Base-by-base conservation (phyloP, 2,113 vertebrate species). In the Gnathonemus echidnorhynchus region DNA sequence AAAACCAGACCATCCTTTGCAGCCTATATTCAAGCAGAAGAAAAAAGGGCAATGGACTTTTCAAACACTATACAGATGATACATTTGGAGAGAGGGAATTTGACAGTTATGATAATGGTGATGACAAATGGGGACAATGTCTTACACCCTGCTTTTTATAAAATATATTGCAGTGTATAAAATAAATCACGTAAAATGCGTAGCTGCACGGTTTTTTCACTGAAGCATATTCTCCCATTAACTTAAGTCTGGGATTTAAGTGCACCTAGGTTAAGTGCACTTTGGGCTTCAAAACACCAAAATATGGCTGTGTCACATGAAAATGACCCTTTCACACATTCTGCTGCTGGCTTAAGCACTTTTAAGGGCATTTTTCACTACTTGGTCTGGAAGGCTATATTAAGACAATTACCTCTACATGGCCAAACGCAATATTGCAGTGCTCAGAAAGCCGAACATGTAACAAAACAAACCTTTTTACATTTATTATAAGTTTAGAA, bases 1-100 rank as follows among this genome's bases (percentile, higher is more conserved):
- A 96, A 62, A 15, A 91, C 77, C 19, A 86, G 27, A 42, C 77
- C 66, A 35, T n/a, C 90, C 35, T 91, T 91, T 89, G 93, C 93
- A 87, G 92, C 91, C 96, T 15, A 7, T 8, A 66, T n/a, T 1
- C 19, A 74, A 50, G 31, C 21, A 53, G 35, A 42, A 80, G 13
- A 62, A 31, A 39, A 86, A 42, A 5, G 42, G 52, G 35, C 49
- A 21, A 86, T 31, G 42, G 19, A 88, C 66, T 90, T 1, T 42
- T 66, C 24, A 27, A 42, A 52, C 19, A 42, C 49, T 53, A 53
- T 24, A 24, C 24, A 52, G 46, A 17, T 19, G 8, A 56, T 48
- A 74, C 74, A 49, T 31, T 46, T 49, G 42, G 6, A 49, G 45
- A 45, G 8, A 48, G 6, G 50, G 5, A 77, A 74, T 48, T 49